Percentiles rank a stretch among this genome's conserved stretches.
These are phyloP conservation scores for Himalopsyche japonica DNA, from an alignment of 2,888 invertebrate genomes.

Conservation along the genomic window DNA sequence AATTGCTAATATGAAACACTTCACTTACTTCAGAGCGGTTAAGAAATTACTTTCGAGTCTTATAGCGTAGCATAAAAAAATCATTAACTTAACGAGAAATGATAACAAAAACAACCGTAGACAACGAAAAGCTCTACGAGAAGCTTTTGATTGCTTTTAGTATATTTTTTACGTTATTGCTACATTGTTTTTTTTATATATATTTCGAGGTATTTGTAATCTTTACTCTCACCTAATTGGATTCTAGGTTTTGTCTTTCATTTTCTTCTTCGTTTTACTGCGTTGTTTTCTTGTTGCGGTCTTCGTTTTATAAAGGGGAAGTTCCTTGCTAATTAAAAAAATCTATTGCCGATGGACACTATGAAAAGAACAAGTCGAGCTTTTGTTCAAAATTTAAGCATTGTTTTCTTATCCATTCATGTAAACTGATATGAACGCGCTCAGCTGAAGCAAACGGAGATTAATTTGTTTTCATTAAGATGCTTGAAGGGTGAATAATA, in stretches of 20 bases:
- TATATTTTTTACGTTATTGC: conserved; percentile 9
- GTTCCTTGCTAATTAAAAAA: conserved; percentile 37
- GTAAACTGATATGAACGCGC: conserved; percentile 25
- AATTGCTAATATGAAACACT: not conserved
- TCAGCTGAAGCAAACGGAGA: not conserved
- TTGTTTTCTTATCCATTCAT: conserved; percentile 23
- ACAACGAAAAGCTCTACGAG: not conserved
- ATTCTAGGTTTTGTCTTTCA: conserved; percentile 23
- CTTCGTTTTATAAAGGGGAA: conserved; percentile 10
- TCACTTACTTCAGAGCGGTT: not conserved
- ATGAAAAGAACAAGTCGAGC: conserved; percentile 16
- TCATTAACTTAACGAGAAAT: not conserved
- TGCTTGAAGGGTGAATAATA: not conserved
- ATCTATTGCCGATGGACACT: conserved; percentile 12
- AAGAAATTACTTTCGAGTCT: not conserved
- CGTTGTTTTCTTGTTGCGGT: conserved; percentile 4
- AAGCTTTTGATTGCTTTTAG: conserved; percentile 17
- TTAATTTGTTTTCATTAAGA: conserved; percentile 29
- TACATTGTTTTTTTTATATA: conserved; percentile 12
- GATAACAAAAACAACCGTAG: not conserved
- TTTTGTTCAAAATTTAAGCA: conserved; percentile 20
- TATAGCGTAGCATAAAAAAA: not conserved
- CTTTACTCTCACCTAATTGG: conserved; percentile 31
- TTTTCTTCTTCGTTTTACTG: conserved; percentile 9
- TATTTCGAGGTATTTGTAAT: conserved; percentile 17